A percentile compares a stretch with the other conserved stretches of the same genome.
phyloP scores from a whole-genome alignment of 2,797 vertebrate species.

The Anguilla pacifica region DNA sequence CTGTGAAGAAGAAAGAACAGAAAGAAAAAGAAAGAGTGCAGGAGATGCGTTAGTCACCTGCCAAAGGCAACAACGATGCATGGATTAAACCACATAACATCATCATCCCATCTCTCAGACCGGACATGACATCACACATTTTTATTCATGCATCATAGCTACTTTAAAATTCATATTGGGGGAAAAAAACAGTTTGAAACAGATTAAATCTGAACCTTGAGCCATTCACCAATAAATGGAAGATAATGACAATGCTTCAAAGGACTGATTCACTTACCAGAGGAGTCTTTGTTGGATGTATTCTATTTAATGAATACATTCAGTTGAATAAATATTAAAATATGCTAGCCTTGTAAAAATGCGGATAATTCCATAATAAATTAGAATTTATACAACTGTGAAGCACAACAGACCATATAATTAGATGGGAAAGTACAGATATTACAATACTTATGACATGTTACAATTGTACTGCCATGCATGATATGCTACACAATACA shows the following conservation, averaged over 20 bases:
- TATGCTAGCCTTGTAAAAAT: not conserved
- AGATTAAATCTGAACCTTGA: not conserved
- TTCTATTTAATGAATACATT: not conserved
- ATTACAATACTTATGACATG: not conserved
- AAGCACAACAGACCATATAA: no score
- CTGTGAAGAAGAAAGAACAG: not conserved
- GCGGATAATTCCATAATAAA: not conserved
- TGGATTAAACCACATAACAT: constrained; percentile 25
- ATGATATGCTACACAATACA: not conserved
- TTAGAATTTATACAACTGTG: not conserved
- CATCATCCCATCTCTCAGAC: not conserved
- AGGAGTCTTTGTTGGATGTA: not conserved
- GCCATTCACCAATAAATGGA: not conserved
- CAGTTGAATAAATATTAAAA: constrained; percentile 5
- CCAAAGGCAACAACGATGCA: not conserved
- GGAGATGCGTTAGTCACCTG: not conserved
- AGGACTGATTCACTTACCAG: not conserved
- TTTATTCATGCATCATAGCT: not conserved
- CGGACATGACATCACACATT: not conserved
- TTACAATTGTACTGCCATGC: not conserved
- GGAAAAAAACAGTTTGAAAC: not conserved
- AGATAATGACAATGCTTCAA: not conserved
- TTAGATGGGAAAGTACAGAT: no score
- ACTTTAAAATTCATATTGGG: not conserved
- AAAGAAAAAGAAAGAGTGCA: not conserved